Conservation (phyloP, 2,113 vertebrate genomes). For the Ranitomeya variabilis region DNA sequence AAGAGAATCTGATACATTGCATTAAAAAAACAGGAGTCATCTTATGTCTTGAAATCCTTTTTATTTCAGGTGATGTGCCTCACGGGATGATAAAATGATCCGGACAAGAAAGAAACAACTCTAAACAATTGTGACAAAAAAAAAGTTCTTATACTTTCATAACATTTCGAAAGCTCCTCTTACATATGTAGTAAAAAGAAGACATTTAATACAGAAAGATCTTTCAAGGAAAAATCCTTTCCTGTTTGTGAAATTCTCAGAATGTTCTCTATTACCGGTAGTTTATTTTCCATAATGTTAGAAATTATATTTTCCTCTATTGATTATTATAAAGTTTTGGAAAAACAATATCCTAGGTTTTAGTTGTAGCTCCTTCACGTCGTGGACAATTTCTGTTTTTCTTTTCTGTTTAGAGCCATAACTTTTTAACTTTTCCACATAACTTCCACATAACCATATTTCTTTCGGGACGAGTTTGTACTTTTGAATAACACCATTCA, state of each 20-base stretch:
- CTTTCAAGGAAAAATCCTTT: background rate
- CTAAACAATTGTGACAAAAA: slow-evolving; percentile 1
- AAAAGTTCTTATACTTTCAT: background rate
- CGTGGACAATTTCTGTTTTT: too few species aligned
- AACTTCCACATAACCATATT: too few species aligned
- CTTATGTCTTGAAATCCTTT: slow-evolving; percentile 12
- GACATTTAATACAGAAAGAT: background rate
- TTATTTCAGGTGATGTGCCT: slow-evolving; percentile 29
- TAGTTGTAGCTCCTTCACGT: background rate
- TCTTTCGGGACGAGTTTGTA: too few species aligned
- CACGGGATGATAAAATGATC: slow-evolving; percentile 34
- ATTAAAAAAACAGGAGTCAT: slow-evolving; percentile 12
- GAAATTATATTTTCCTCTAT: background rate
- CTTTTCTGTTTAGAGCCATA: too few species aligned
- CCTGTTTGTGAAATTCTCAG: background rate
- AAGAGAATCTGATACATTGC: slow-evolving; percentile 47
- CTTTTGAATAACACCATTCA: too few species aligned
- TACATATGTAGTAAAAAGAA: background rate
- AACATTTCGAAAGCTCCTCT: background rate
- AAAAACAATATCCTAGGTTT: background rate
- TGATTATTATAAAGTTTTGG: background rate
- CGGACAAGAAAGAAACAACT: background rate
- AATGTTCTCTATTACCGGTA: background rate
- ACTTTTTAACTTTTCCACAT: too few species aligned
- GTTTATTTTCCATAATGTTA: background rate